phyloP scores from a whole-genome alignment of 2,888 invertebrate genomes.

The Ommatoiulus sabulosus region DNA sequence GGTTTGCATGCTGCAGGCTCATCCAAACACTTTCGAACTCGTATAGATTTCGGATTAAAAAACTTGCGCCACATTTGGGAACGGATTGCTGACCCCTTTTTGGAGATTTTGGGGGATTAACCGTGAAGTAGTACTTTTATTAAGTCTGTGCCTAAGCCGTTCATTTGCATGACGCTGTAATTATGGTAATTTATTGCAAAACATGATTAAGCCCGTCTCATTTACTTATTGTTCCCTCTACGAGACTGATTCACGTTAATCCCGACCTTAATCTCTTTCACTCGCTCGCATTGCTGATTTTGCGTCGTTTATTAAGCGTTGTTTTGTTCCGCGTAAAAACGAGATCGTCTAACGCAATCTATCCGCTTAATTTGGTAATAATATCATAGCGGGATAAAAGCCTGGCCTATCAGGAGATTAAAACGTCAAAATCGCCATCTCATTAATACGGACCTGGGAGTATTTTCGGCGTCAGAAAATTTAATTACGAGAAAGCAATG shows the following conservation, averaged over 20 bases:
- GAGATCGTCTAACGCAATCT: background rate
- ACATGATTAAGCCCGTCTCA: slow-evolving; percentile 14
- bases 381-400: slow-evolving; percentile 4
- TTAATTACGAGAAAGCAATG: slow-evolving; percentile 24
- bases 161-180: slow-evolving; percentile 6
- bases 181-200: slow-evolving; percentile 40
- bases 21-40: background rate
- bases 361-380: slow-evolving; percentile 20
- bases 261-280: background rate
- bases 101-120: background rate
- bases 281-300: slow-evolving; percentile 28
- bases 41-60: background rate
- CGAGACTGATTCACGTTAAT: slow-evolving; percentile 30
- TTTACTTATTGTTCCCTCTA: slow-evolving; percentile 37
- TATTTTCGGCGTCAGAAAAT: background rate
- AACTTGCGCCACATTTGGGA: background rate
- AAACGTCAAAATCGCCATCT: slow-evolving; percentile 22
- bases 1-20: background rate
- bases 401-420: background rate
- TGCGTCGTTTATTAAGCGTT: slow-evolving; percentile 4
- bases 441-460: slow-evolving; percentile 8
- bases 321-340: slow-evolving; percentile 2
- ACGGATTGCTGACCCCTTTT: slow-evolving; percentile 27
- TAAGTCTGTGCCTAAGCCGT: slow-evolving; percentile 26
- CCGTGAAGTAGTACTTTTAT: slow-evolving; percentile 4